Evolutionary conservation across 2,888 invertebrate genomes (phyloP), one percentile per base, ranked within the genome.

Genomic region (Argynnis bischoffii): DNA sequence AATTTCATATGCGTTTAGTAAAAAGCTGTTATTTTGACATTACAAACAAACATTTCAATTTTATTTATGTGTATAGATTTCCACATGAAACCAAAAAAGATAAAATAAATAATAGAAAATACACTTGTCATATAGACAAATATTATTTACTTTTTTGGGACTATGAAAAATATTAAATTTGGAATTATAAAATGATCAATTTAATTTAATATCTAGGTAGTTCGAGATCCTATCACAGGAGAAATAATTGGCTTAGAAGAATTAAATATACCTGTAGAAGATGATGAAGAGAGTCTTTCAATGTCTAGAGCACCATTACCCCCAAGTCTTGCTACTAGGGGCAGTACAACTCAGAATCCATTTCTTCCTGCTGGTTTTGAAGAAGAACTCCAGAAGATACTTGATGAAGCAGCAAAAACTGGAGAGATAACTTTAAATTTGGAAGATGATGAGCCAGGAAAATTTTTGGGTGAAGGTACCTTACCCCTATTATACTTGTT

Each of bases 351-450:
- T 69, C 97, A 97, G 82, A 95, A 95, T 80, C 98, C 97, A 0
- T 98, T 98, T 83, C 95, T 97, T 94, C 98, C 98, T 0, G 98
- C 97, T 57, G 96, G 97, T 2, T 96, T 97, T 82, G 93, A 95
- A 72, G 90, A 94, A 59, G 93, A 94, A 66, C 75, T 92, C 0
- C 87, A 89, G 18, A 91, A 92, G 74, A 86, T 94, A 69, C 80
- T 92, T 16, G 82, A 88, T 60, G 82, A 85, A 56, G 83, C 85
- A 3, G 74, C 88, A 2, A 81, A 84, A 31, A 77, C 83, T 70
- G 84, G 81, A 26, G 86, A 89, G 59, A 86, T 92, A 46, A 83
- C 86, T 70, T 84, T 94, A 61, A 92, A 90, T 72, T 64, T 88
- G 47, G 86, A 88, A 14, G 85, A 83, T 79, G 83, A 88, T 74